Conservation (phyloP, 2,113 vertebrate species). For the Pycnonotus jocosus region DNA sequence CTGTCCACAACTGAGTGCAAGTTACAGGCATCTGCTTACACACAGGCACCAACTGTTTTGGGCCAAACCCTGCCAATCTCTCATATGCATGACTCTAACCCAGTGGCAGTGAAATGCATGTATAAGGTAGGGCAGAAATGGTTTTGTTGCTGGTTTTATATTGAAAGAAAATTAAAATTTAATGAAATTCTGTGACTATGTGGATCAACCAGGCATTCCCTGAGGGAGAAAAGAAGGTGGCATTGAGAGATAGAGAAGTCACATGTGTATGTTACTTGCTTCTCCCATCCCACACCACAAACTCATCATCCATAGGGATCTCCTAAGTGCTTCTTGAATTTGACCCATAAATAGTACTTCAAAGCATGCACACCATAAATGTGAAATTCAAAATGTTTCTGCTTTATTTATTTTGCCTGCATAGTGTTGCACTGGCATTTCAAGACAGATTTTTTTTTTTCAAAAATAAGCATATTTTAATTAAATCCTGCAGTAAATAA, state of each 20-base stretch:
- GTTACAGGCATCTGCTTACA: background rate
- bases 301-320: background rate
- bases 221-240: background rate
- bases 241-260: background rate
- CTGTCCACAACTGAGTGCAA: background rate
- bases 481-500: constrained; percentile 20
- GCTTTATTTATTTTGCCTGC: background rate
- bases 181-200: background rate
- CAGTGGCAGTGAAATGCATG: background rate
- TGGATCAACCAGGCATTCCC: background rate
- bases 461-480: background rate
- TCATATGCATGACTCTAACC: background rate
- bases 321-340: background rate
- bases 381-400: background rate
- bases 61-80: background rate
- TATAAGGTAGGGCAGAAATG: background rate
- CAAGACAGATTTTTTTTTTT: background rate
- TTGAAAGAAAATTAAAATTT: background rate
- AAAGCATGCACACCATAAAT: background rate
- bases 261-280: background rate
- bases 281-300: background rate
- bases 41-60: background rate
- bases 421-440: background rate
- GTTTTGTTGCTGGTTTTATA: background rate
- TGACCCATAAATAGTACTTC: background rate